These are phyloP conservation scores for Rhinophrynus dorsalis DNA, from an alignment of 2,797 vertebrate species.

Conservation along the genomic window DNA sequence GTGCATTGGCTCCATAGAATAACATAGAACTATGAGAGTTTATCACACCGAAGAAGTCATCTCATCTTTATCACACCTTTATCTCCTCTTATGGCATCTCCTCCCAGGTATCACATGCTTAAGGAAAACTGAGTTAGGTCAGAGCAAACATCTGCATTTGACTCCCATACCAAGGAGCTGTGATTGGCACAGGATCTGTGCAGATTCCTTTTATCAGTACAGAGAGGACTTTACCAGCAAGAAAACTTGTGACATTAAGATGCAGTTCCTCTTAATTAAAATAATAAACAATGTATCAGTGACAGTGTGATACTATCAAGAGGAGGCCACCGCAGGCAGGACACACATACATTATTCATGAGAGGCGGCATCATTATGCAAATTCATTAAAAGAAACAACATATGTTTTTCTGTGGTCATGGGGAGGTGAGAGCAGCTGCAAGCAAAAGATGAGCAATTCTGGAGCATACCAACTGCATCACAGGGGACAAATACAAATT, in stretches of 20 bases:
- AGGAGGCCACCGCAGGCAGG: slow-evolving; percentile 55
- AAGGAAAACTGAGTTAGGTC: no score
- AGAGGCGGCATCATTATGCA: slow-evolving; percentile 80
- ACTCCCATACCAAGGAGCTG: neutral
- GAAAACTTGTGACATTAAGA: neutral
- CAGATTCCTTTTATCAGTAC: neutral
- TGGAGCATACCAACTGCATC: no score
- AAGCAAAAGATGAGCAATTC: no score
- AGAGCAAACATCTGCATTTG: neutral
- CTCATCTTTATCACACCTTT: no score
- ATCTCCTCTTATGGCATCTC: no score
- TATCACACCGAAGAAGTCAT: no score
- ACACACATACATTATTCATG: slow-evolving; percentile 79
- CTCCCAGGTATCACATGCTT: no score
- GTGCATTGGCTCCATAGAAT: no score
- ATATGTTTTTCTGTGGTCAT: slow-evolving; percentile 69
- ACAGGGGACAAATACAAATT: no score
- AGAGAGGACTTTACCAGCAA: neutral
- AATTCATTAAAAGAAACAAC: slow-evolving; percentile 74
- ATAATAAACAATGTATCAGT: slow-evolving; percentile 43
- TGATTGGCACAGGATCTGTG: neutral
- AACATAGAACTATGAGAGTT: no score
- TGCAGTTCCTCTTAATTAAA: slow-evolving; percentile 29
- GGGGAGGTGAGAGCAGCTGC: slow-evolving; percentile 40
- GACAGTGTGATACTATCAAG: slow-evolving; percentile 43